Evolutionary conservation across 2,113 vertebrate genomes (phyloP).

Genomic region (Rhinolophus ferrumequinum): DNA sequence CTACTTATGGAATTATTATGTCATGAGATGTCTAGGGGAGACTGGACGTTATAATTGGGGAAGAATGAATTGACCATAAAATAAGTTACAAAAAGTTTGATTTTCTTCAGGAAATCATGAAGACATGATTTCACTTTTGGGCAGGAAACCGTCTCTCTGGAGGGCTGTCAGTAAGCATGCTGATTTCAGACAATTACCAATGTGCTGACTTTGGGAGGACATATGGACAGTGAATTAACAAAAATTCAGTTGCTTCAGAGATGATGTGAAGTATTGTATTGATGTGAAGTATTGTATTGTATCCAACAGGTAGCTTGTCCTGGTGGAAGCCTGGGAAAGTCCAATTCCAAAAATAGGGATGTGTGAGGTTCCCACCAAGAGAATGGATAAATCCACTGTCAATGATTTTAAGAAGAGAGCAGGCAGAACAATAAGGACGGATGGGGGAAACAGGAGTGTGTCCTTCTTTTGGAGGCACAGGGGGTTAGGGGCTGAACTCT

Average conservation of each 20-base stretch:
- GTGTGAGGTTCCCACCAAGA: neutral
- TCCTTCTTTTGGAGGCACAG: neutral
- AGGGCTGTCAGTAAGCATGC: neutral
- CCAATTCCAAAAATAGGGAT: neutral
- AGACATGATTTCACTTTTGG: neutral
- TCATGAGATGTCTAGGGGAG: neutral
- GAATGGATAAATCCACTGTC: neutral
- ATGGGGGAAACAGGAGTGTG: neutral
- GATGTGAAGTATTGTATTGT: neutral
- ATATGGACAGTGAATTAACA: neutral
- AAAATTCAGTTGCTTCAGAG: neutral
- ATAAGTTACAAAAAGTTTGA: neutral
- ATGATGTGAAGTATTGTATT: neutral
- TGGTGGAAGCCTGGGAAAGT: neutral
- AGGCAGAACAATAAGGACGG: neutral
- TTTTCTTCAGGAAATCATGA: neutral
- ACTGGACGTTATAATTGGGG: neutral
- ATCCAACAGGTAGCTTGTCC: neutral
- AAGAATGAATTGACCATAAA: neutral
- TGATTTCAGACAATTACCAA: neutral
- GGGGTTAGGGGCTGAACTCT: neutral
- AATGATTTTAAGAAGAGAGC: neutral
- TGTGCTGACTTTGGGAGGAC: neutral
- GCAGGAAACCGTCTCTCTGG: neutral
- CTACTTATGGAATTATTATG: neutral